Percentiles rank a stretch among this genome's conserved stretches.
These are phyloP conservation scores for Cantharis nigra DNA, from an alignment of 2,888 invertebrate species.

Conservation along the genomic window DNA sequence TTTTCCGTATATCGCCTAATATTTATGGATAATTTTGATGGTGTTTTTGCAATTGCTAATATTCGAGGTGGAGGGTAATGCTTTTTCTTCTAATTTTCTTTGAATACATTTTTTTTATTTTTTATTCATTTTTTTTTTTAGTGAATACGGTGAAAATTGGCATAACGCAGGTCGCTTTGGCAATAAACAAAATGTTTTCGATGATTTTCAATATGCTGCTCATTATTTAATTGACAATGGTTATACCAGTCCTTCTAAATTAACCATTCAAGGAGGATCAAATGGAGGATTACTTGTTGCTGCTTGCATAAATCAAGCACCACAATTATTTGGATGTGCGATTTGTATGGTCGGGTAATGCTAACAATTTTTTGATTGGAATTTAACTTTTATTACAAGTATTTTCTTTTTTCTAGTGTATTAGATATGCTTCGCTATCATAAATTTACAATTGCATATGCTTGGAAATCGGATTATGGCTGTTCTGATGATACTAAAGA, in stretches of 20 bases:
- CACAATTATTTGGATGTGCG: conserved; percentile 91
- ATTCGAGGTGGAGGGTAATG: conserved; percentile 93
- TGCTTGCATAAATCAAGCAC: conserved; percentile 93
- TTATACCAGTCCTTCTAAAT: conserved; percentile 75
- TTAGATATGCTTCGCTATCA: conserved; percentile 97
- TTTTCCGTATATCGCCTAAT: conserved; percentile 87
- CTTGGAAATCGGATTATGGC: conserved; percentile 96
- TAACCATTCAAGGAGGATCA: conserved; percentile 92
- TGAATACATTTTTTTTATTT: neutral
- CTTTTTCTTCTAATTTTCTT: conserved; percentile 1
- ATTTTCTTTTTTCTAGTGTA: conserved; percentile 65
- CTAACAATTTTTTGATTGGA: conserved; percentile 21
- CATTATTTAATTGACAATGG: conserved; percentile 80
- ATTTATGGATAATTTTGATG: conserved; percentile 87
- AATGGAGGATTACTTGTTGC: conserved; percentile 97
- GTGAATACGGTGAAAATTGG: conserved; percentile 98
- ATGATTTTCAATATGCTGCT: conserved; percentile 93
- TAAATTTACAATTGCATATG: conserved; percentile 96
- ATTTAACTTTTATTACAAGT: neutral
- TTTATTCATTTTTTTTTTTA: conserved; percentile 48
- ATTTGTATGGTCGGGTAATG: conserved; percentile 92
- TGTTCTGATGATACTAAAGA: conserved; percentile 84
- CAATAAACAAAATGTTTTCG: conserved; percentile 96
- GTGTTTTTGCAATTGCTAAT: conserved; percentile 90
- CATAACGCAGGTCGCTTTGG: conserved; percentile 88